Evolutionary conservation across 2,113 vertebrate species (phyloP).

Genomic region (Tapirus terrestris): DNA sequence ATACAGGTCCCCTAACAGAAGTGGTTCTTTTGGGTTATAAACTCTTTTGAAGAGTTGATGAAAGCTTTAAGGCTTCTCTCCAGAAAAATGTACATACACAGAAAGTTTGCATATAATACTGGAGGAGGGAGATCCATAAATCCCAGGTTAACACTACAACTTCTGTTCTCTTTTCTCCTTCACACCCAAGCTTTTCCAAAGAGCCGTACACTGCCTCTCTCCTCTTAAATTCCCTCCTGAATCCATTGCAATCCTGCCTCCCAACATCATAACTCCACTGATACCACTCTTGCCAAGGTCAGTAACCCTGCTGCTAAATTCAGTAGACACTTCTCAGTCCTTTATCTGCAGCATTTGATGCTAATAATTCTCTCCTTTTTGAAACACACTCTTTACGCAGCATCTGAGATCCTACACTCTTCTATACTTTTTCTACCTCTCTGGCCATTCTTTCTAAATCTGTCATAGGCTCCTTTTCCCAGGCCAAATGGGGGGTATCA

Average conservation of each 20-base stretch:
- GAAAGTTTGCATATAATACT: background rate
- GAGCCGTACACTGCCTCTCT: background rate
- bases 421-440: background rate
- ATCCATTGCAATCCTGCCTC: background rate
- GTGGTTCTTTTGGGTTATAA: conserved; percentile 4
- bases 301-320: background rate
- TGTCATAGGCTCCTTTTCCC: background rate
- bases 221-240: background rate
- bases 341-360: background rate
- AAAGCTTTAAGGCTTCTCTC: conserved; percentile 31
- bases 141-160: background rate
- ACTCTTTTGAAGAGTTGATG: background rate
- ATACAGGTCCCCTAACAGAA: background rate
- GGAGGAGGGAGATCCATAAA: background rate
- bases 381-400: conserved; percentile 28
- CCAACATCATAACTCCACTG: background rate
- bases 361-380: conserved; percentile 15
- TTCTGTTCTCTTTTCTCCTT: background rate
- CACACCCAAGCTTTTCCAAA: background rate
- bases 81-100: background rate
- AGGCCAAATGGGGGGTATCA: background rate
- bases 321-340: background rate
- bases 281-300: background rate
- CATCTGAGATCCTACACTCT: background rate
- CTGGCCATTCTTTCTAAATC: conserved; percentile 3